A percentile compares a stretch with the other conserved stretches of the same genome.
Evolutionary conservation across 2,888 invertebrate species (phyloP).

Genomic region (Polymixis flavicincta): DNA sequence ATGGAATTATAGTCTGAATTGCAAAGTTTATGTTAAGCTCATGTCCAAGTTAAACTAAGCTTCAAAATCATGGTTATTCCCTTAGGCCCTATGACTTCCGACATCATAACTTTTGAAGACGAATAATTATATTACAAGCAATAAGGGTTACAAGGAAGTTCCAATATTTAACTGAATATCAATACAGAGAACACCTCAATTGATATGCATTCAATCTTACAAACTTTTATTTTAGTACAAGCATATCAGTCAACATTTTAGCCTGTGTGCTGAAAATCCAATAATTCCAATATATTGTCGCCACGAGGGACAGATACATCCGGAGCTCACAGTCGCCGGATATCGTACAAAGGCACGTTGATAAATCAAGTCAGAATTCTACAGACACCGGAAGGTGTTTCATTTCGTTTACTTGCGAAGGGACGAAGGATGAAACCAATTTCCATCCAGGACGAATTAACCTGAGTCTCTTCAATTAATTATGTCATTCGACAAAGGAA

Average conservation of each 20-base stretch:
- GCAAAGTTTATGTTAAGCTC: conserved; percentile 23
- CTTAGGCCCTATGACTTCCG: neutral
- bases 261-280: conserved; percentile 1
- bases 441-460: conserved; percentile 35
- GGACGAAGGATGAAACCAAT: conserved; percentile 29
- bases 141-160: neutral
- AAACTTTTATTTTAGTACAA: neutral
- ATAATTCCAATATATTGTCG: conserved; percentile 16
- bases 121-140: too few relatives aligned
- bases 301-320: conserved; percentile 33
- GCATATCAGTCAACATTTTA: neutral
- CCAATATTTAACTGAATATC: neutral
- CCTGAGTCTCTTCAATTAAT: conserved; percentile 39
- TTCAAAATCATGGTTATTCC: conserved; percentile 1
- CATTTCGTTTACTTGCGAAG: conserved; percentile 30
- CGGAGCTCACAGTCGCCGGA: conserved; percentile 31
- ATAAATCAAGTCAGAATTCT: conserved; percentile 36
- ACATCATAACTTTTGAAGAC: neutral
- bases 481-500: conserved; percentile 42
- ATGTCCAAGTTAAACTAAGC: conserved; percentile 9
- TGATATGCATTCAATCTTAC: neutral
- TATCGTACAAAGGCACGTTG: conserved; percentile 22
- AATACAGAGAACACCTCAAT: neutral
- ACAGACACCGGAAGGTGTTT: conserved; percentile 36
- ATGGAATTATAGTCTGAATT: conserved; percentile 18